phyloP scores from a whole-genome alignment of 2,113 vertebrate species.

The Oriolus oriolus region DNA sequence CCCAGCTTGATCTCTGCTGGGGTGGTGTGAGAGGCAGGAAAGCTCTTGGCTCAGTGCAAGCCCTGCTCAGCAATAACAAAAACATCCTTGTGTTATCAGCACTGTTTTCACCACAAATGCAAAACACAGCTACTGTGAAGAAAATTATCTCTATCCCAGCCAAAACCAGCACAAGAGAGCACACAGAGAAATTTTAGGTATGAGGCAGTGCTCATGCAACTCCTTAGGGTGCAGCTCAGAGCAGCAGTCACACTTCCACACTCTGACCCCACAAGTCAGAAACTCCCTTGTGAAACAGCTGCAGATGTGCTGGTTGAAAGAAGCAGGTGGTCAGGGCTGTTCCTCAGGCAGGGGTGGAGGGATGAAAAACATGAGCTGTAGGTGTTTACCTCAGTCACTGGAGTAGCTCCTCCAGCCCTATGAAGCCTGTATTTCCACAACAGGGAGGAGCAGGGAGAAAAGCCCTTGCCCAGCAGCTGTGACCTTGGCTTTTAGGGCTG shows the following conservation, averaged over 20 bases:
- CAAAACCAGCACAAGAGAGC: not conserved
- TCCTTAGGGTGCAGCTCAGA: not conserved
- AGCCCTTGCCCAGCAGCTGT: not conserved
- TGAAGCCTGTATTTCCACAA: not conserved
- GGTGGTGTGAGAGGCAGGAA: not conserved
- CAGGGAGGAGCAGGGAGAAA: not conserved
- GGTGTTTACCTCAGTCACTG: not conserved
- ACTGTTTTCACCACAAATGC: not conserved
- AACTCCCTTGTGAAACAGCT: not conserved
- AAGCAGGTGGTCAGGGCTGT: not conserved
- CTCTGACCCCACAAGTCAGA: accelerated
- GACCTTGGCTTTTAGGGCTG: not conserved
- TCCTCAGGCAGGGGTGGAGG: not conserved
- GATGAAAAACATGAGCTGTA: not conserved
- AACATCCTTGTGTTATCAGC: not conserved
- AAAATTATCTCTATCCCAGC: not conserved
- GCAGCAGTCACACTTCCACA: not conserved
- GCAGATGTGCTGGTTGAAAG: not conserved
- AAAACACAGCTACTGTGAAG: not conserved
- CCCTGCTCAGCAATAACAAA: not conserved
- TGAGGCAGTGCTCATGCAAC: not conserved
- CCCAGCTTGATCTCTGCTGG: accelerated
- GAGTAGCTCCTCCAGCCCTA: not conserved
- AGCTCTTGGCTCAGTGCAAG: not conserved
- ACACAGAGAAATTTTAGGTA: not conserved